Base-by-base conservation (phyloP, 2,797 vertebrate species). In the Rallus crepitans region DNA sequence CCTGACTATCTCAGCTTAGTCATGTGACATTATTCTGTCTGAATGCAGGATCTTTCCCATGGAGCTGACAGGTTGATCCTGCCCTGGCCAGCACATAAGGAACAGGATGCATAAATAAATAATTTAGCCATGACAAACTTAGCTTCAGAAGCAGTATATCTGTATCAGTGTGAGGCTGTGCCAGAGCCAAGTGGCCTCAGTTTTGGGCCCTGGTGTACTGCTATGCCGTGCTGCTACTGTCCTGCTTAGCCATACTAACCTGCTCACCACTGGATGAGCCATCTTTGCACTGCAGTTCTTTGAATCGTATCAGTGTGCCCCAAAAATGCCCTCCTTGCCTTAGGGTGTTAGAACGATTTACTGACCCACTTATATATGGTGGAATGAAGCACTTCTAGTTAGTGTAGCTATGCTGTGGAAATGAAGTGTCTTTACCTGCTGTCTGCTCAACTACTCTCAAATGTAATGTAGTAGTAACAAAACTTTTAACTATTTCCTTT, bases 201-300 rank as follows among this genome's bases (percentile, higher is more conserved):
- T 39, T 65, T 33, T 57, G 76, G 20, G 27, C 23, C 10, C 35
- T 75, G 15, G 11, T 2, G 5, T 27, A 35, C 18, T 35, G 59
- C 30, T 50, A 3, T 37, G 7, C 15, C 14, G 0, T 7, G 4
- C 31, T 76, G 57, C 28, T 17, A 1, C 53, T 25, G 2, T 27
- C 11, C 48, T 0, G 0, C 0, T 1, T 28, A 70, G 45, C 20
- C 3, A 1, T 60, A 59, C 33, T 4, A 23, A 25, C 18, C 50
- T 50, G 23, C 25, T 83, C 18, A 37, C 31, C 17, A 59, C 0
- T 33, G 35, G 5, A 12, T 25, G 14, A n/a, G 7, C 2, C 9
- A 12, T 33, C 23, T 35, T 61, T 72, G n/a, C 31, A 4, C 42
- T 0, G 0, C 27, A 17, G 9, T 8, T 60, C 40, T 64, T n/a